A percentile compares a stretch with the other conserved stretches of the same genome.
phyloP scores from a whole-genome alignment of 92 coral and sea anemone species.

The Umimayanthus kanabou region DNA sequence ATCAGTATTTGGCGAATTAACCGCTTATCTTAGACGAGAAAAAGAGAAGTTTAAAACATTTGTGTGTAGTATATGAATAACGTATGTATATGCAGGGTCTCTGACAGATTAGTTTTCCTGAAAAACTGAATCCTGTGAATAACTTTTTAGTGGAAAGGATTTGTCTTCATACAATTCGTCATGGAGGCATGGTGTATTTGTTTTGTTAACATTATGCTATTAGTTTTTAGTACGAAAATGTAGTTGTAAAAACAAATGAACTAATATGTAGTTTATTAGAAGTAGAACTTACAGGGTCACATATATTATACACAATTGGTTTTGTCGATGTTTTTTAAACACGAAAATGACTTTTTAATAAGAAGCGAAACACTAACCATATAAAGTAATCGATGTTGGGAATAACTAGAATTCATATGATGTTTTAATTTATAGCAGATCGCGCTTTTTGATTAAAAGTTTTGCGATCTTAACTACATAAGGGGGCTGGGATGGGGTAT shows the following conservation, averaged over 20 bases:
- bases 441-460: too few species aligned
- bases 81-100: neutral
- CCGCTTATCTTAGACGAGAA: neutral
- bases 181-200: neutral
- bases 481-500: too few species aligned
- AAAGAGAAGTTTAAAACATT: neutral
- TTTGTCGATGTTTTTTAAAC: neutral
- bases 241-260: neutral
- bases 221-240: neutral
- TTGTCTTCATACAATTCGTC: neutral
- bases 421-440: neutral
- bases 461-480: too few species aligned
- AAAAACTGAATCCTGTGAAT: neutral
- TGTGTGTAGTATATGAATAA: neutral
- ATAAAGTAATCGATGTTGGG: neutral
- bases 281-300: neutral
- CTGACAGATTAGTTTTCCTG: too few species aligned
- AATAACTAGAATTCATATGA: neutral
- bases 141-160: neutral
- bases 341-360: conserved; percentile 8
- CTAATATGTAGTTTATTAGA: neutral
- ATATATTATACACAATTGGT: neutral
- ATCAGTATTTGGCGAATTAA: conserved; percentile 12
- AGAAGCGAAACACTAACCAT: neutral
- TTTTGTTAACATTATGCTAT: neutral